phyloP scores from a whole-genome alignment of 2,888 invertebrate species.

The Dysmachus trigonus region DNA sequence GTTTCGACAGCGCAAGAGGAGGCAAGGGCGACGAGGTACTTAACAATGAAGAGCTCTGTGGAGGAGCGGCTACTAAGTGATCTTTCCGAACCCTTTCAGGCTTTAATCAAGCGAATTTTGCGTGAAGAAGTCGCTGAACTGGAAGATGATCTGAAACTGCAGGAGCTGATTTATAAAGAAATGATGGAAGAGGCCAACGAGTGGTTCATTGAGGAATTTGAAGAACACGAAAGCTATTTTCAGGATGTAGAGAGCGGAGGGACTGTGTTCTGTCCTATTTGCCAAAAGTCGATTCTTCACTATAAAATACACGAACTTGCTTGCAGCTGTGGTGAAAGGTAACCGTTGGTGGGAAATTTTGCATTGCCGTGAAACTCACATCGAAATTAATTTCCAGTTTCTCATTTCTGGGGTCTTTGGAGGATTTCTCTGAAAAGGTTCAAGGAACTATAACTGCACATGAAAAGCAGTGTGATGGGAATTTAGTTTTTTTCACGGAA shows the following conservation, averaged over 20 bases:
- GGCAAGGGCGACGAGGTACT: constrained; percentile 46
- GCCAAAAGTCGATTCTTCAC: constrained; percentile 64
- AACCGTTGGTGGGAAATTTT: background rate
- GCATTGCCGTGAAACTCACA: background rate
- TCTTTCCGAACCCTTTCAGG: constrained; percentile 26
- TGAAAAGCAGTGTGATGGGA: background rate
- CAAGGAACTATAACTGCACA: background rate
- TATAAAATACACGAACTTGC: constrained; percentile 38
- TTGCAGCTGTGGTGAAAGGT: constrained; percentile 17
- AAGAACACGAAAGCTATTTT: constrained; percentile 55
- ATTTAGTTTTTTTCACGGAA: constrained; percentile 4
- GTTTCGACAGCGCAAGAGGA: constrained; percentile 51
- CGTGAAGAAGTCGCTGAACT: constrained; percentile 58
- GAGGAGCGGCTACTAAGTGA: background rate
- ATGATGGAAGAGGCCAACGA: constrained; percentile 58
- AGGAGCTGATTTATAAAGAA: constrained; percentile 59
- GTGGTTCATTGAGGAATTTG: constrained; percentile 58
- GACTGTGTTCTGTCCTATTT: constrained; percentile 67
- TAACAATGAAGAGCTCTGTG: background rate
- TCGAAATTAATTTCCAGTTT: background rate
- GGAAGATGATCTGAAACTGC: constrained; percentile 57
- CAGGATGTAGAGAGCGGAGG: constrained; percentile 60
- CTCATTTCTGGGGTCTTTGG: background rate
- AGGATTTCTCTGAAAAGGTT: background rate
- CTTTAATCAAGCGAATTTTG: constrained; percentile 53